These are phyloP conservation scores for Thamnaconus septentrionalis DNA, from an alignment of 2,113 vertebrate species.

Conservation along the genomic window DNA sequence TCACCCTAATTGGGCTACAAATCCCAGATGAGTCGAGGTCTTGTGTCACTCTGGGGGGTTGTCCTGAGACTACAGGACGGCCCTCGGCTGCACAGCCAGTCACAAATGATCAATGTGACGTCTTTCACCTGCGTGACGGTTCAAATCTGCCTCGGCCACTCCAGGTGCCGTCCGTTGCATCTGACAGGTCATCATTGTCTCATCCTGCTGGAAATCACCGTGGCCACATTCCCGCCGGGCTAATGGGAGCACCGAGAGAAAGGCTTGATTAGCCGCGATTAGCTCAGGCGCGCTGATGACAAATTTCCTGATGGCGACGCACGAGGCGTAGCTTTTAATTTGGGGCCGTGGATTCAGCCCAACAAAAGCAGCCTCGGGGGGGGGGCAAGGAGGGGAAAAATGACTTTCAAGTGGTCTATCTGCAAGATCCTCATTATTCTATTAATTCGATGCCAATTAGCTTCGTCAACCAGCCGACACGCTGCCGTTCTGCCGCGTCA, in stretches of 20 bases:
- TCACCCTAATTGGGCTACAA: constrained; percentile 53
- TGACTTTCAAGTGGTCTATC: constrained; percentile 46
- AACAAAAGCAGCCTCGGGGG: constrained; percentile 26
- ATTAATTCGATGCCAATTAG: constrained; percentile 51
- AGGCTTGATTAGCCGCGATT: constrained; percentile 53
- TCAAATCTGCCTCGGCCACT: constrained; percentile 8
- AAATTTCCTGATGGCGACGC: constrained; percentile 35
- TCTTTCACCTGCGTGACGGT: background rate
- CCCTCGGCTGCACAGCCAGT: background rate
- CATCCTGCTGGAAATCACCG: constrained; percentile 33
- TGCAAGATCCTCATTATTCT: constrained; percentile 34
- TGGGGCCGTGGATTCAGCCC: constrained; percentile 13
- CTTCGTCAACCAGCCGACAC: constrained; percentile 37
- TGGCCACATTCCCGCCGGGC: constrained; percentile 18
- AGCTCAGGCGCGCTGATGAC: constrained; percentile 27
- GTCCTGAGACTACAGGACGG: constrained; percentile 9
- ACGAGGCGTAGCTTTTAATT: constrained; percentile 43
- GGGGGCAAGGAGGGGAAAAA: background rate
- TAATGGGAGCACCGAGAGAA: constrained; percentile 23
- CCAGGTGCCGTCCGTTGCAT: constrained; percentile 40
- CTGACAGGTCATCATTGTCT: constrained; percentile 31
- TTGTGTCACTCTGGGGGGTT: constrained; percentile 6
- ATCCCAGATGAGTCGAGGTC: constrained; percentile 27
- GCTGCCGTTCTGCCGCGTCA: constrained; percentile 14
- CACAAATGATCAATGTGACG: constrained; percentile 9